Percentiles rank a stretch among this genome's conserved stretches.
These are phyloP conservation scores for Macaria notata DNA, from an alignment of 2,888 invertebrate species.

Conservation along the genomic window DNA sequence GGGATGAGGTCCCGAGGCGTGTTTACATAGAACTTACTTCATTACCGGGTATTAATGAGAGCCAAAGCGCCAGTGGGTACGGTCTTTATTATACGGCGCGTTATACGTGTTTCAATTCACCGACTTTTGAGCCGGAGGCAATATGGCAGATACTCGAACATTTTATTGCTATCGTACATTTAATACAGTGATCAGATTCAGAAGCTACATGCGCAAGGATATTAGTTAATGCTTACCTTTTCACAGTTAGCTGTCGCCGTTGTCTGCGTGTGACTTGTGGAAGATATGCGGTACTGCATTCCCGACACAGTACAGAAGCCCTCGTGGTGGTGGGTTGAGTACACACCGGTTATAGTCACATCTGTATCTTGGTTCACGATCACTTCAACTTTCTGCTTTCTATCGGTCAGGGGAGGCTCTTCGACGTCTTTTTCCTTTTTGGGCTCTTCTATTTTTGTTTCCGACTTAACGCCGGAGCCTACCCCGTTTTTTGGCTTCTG, in stretches of 20 bases:
- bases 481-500: conserved; percentile 79
- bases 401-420: conserved; percentile 55
- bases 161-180: not conserved
- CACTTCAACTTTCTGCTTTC: conserved; percentile 86
- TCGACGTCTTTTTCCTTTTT: conserved; percentile 71
- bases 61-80: conserved; percentile 56
- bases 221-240: conserved; percentile 65
- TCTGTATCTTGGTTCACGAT: conserved; percentile 93
- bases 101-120: conserved; percentile 53
- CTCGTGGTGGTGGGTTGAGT: conserved; percentile 91
- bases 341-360: conserved; percentile 93
- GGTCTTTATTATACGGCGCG: conserved; percentile 53
- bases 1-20: conserved; percentile 65
- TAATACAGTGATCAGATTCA: conserved; percentile 18
- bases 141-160: conserved; percentile 11
- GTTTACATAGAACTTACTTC: conserved; percentile 78
- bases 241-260: conserved; percentile 91
- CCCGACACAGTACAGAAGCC: conserved; percentile 92
- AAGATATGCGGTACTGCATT: conserved; percentile 94
- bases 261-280: conserved; percentile 92
- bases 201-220: conserved; percentile 12
- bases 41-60: conserved; percentile 74
- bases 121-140: conserved; percentile 41
- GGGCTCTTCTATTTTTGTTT: conserved; percentile 71
- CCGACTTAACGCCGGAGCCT: conserved; percentile 80